Evolutionary conservation across 2,888 invertebrate genomes (phyloP), one percentile per base, ranked within the genome.

Genomic region (Eupithecia tripunctaria): DNA sequence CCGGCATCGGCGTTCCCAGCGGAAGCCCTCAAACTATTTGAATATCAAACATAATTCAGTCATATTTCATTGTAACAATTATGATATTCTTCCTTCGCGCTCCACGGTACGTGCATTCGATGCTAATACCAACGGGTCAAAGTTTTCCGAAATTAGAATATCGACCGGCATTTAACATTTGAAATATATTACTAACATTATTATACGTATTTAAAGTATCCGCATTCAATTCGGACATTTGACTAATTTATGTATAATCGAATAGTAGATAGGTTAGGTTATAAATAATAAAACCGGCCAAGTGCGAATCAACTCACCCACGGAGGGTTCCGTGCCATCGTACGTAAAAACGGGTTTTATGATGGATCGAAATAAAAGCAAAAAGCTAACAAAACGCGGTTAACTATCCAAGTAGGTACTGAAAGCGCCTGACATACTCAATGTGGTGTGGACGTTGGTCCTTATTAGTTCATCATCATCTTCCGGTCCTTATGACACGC

Each of bases 51-150:
- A 87, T 90, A 89, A 88, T 90, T 91, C 82, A 89, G 89, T 89
- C 88, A 93, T 94, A 94, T 89, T 89, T 94, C 91, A 93, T 93
- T 85, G 82, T 81, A 90, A 91, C 91, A 89, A 91, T 93, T 94
- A 94, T 94, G 91, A 94, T 93, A 92, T 94, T 91, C 90, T 91
- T 92, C 92, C 93, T 92, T 83, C 85, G 86, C 82, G 80, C 85
- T 88, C 86, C 86, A 88, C 87, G 81, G 64, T 86, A 89, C 93
- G 91, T 92, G 92, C 80, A 82, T 85, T 83, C 81, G 85, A 90
- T 92, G 80, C 84, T 88, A 89, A 90, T 89, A 76, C 69, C 56
- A 29, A 70, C 75, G 72, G 88, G 86, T 85, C 86, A 86, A 87
- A 86, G 87, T 85, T 84, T 84, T 82, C 72, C 77, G 76, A 84